A percentile compares a stretch with the other conserved stretches of the same genome.
Conservation (phyloP, 2,113 vertebrate species). For the Echinops telfairi region DNA sequence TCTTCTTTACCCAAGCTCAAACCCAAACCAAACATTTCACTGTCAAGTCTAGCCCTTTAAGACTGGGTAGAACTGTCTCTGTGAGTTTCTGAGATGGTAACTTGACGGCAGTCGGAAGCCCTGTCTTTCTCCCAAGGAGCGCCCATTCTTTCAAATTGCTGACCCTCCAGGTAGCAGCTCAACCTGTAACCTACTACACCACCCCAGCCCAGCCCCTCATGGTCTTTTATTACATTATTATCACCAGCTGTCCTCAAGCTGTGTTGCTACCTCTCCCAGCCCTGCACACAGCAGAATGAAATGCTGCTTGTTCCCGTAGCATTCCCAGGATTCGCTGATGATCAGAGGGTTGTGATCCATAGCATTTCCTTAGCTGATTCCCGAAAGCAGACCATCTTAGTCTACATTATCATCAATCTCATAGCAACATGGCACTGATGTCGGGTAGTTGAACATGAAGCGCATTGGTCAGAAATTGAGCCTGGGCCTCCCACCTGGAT, state of each 20-base stretch:
- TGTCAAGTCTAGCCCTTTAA: too few relatives aligned
- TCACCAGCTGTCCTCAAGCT: not conserved
- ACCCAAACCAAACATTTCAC: too few relatives aligned
- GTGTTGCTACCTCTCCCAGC: not conserved
- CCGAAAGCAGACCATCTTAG: not conserved
- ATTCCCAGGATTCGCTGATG: not conserved
- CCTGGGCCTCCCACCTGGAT: not conserved
- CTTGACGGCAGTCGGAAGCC: too few relatives aligned
- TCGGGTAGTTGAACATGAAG: not conserved
- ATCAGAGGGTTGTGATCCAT: not conserved
- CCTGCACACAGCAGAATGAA: not conserved
- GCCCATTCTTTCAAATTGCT: too few relatives aligned
- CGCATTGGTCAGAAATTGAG: too few relatives aligned
- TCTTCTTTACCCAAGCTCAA: too few relatives aligned
- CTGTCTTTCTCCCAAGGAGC: too few relatives aligned
- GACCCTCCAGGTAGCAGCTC: too few relatives aligned
- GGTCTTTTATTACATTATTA: not conserved
- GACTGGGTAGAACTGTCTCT: too few relatives aligned
- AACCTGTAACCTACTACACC: too few relatives aligned
- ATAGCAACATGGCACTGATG: not conserved
- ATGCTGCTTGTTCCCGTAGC: not conserved
- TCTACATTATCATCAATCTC: not conserved
- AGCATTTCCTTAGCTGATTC: not conserved
- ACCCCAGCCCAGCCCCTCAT: not conserved
- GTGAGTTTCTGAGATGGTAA: too few relatives aligned